Percentiles rank a stretch among this genome's conserved stretches.
Evolutionary conservation across 2,797 vertebrate genomes (phyloP).

Genomic region (Ctenopoma multispine): DNA sequence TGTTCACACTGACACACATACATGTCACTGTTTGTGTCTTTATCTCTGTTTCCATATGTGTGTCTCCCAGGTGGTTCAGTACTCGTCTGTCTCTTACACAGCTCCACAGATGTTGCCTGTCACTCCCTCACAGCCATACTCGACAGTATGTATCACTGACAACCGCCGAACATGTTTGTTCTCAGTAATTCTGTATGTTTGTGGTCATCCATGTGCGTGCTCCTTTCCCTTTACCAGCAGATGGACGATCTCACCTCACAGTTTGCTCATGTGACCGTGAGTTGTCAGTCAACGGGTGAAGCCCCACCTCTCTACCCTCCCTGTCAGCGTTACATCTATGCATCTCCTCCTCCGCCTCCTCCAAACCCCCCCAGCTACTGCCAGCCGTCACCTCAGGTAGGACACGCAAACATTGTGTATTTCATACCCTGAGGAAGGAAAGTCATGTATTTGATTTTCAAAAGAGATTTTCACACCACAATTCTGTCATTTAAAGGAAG

Average conservation of each 20-base stretch:
- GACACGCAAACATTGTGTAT: not conserved
- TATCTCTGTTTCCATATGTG: constrained; percentile 65
- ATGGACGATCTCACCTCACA: constrained; percentile 91
- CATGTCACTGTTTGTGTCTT: constrained; percentile 41
- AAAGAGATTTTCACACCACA: not conserved
- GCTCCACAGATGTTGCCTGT: constrained; percentile 92
- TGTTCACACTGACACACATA: constrained; percentile 4
- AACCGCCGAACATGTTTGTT: not conserved
- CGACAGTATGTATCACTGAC: constrained; percentile 82
- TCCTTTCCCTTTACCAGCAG: constrained; percentile 74
- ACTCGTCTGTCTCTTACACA: constrained; percentile 91
- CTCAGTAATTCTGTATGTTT: not conserved
- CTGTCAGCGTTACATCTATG: constrained; percentile 84
- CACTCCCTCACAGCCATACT: constrained; percentile 89
- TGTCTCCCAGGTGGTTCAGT: constrained; percentile 90
- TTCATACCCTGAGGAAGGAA: not conserved
- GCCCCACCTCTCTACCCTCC: constrained; percentile 81
- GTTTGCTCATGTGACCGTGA: constrained; percentile 90
- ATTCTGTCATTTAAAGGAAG: not conserved
- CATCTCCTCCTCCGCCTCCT: constrained; percentile 76
- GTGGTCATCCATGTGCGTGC: not conserved
- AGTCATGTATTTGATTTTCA: no score
- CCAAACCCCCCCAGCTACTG: constrained; percentile 84
- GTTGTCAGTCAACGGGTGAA: constrained; percentile 89
- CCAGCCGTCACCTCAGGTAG: constrained; percentile 90